Percentiles rank a stretch among this genome's conserved stretches.
Conservation (phyloP, 1,140 invertebrate species). For the Vanessa atalanta region DNA sequence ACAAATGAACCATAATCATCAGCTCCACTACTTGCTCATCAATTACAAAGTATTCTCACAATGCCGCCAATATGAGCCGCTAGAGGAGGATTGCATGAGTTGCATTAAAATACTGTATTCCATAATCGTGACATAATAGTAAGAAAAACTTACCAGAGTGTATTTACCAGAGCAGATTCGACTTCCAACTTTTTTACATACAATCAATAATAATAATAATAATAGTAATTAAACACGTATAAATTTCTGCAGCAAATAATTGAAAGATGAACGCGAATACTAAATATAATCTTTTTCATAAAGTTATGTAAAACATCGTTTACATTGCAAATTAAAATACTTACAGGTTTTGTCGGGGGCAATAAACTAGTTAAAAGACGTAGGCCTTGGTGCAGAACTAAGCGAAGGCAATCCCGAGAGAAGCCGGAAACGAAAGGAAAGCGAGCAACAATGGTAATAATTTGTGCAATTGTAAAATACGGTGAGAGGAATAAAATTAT, state of each 20-base stretch:
- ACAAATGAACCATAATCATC: too few relatives aligned
- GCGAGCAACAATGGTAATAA: conserved; percentile 13
- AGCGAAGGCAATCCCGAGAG: conserved; percentile 53
- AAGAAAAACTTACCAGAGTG: too few relatives aligned
- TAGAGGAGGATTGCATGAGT: too few relatives aligned
- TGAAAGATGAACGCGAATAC: background rate
- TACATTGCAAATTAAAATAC: conserved; percentile 25
- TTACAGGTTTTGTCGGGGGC: conserved; percentile 20
- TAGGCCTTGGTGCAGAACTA: conserved; percentile 36
- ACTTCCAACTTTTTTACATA: too few relatives aligned
- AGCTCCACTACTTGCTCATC: too few relatives aligned
- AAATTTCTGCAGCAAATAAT: background rate
- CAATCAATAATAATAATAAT: too few relatives aligned
- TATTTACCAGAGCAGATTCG: too few relatives aligned
- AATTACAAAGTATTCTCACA: too few relatives aligned
- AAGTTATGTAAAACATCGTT: conserved; percentile 25
- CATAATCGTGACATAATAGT: too few relatives aligned
- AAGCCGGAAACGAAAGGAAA: conserved; percentile 61
- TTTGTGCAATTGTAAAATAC: conserved; percentile 6
- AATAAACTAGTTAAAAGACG: conserved; percentile 42
- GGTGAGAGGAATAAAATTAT: conserved; percentile 5
- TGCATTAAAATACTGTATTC: too few relatives aligned
- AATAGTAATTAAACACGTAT: too few relatives aligned
- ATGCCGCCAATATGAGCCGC: too few relatives aligned
- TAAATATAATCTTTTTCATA: background rate